These are phyloP conservation scores for Campylomormyrus tamandua DNA, from an alignment of 2,113 vertebrate species.

Conservation along the genomic window DNA sequence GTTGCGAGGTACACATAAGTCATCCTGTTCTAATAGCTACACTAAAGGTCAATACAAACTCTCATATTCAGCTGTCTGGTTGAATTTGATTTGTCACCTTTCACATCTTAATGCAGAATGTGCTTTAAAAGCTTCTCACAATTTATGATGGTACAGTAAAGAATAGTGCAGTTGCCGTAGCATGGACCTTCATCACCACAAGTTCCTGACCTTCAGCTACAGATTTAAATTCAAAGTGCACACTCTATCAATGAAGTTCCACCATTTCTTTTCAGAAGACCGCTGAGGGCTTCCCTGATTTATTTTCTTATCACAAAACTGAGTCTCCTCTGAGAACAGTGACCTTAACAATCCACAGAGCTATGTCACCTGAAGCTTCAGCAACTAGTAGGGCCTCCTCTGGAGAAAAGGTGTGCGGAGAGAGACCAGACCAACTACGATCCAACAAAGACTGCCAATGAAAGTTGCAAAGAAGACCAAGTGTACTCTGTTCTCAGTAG, in stretches of 20 bases:
- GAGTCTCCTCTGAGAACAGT: neutral
- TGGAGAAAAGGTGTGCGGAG: neutral
- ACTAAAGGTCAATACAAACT: constrained; percentile 83
- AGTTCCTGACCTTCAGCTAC: constrained; percentile 5
- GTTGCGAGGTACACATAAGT: constrained; percentile 57
- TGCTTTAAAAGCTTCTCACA: constrained; percentile 21
- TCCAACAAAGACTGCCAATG: neutral
- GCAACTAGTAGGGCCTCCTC: neutral
- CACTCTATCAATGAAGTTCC: neutral
- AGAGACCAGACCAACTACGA: neutral
- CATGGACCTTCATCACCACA: constrained; percentile 12
- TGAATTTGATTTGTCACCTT: constrained; percentile 55
- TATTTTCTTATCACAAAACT: constrained; percentile 1
- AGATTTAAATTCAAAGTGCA: constrained; percentile 4
- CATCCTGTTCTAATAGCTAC: constrained; percentile 70
- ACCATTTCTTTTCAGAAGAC: neutral
- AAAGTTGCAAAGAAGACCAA: neutral
- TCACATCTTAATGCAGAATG: constrained; percentile 36
- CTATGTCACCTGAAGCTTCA: neutral
- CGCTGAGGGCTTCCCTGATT: neutral
- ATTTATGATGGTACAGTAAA: constrained; percentile 24
- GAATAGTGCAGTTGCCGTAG: constrained; percentile 6
- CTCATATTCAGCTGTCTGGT: constrained; percentile 60
- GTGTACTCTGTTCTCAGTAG: neutral
- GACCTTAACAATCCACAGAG: neutral